These are phyloP conservation scores for Myathropa florea DNA, from an alignment of 2,888 invertebrate species.

Conservation along the genomic window DNA sequence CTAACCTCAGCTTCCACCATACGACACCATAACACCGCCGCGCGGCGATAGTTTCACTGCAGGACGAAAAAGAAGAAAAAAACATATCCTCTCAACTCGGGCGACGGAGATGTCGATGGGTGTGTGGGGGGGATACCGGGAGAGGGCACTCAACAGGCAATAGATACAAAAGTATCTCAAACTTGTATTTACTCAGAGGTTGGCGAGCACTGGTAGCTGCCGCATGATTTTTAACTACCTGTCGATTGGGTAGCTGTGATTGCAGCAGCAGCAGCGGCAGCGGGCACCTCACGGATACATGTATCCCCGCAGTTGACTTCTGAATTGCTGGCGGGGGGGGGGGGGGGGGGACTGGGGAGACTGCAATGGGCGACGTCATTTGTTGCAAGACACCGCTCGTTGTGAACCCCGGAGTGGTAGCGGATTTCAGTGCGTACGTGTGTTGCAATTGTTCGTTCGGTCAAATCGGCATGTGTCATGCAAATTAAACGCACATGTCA, in stretches of 20 bases:
- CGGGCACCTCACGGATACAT: constrained; percentile 31
- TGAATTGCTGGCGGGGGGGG: constrained; percentile 29
- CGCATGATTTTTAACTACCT: constrained; percentile 68
- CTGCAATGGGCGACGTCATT: constrained; percentile 47
- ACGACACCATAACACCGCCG: constrained; percentile 12
- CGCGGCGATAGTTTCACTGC: constrained; percentile 5
- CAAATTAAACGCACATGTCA: constrained; percentile 79
- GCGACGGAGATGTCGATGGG: background rate
- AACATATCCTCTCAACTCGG: background rate
- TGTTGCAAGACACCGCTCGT: constrained; percentile 37
- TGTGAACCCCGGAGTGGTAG: constrained; percentile 8
- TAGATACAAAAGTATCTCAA: constrained; percentile 65
- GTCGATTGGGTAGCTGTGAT: constrained; percentile 66
- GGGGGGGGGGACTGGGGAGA: background rate
- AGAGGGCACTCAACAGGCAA: constrained; percentile 26
- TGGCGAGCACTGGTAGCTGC: constrained; percentile 57
- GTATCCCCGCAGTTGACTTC: constrained; percentile 58
- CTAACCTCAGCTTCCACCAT: constrained; percentile 40
- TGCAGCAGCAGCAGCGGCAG: constrained; percentile 35
- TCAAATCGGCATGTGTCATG: constrained; percentile 75
- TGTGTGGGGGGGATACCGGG: background rate
- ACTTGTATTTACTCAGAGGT: constrained; percentile 58
- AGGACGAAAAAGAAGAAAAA: constrained; percentile 7
- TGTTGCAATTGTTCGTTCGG: constrained; percentile 67
- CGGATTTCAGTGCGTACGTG: constrained; percentile 56